A percentile compares a stretch with the other conserved stretches of the same genome.
Evolutionary conservation across 2,797 vertebrate species (phyloP).

Genomic region (Xerus rutilus): DNA sequence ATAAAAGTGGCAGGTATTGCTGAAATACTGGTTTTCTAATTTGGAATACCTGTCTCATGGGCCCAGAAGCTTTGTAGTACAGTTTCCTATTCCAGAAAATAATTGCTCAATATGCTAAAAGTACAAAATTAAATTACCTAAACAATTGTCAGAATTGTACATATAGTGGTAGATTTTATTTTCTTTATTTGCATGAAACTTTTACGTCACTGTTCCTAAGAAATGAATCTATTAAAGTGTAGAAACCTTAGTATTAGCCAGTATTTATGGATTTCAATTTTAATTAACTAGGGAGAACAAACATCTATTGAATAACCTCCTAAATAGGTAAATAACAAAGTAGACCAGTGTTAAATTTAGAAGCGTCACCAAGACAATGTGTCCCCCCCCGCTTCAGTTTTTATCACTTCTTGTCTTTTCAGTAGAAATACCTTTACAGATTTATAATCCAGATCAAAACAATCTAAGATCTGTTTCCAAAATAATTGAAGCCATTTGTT

Average conservation of each 20-base stretch:
- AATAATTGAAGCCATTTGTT: not conserved
- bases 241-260: slow-evolving; percentile 77
- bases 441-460: not conserved
- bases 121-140: slow-evolving; percentile 51
- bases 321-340: slow-evolving; percentile 8
- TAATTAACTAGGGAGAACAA: slow-evolving; percentile 73
- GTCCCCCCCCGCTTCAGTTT: not conserved
- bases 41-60: not conserved
- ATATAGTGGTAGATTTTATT: not conserved
- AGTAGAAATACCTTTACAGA: not conserved
- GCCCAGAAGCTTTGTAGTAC: not conserved
- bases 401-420: not conserved
- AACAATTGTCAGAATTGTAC: slow-evolving; percentile 9
- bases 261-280: slow-evolving; percentile 76
- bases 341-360: not conserved
- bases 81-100: slow-evolving; percentile 46
- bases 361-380: not conserved
- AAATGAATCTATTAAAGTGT: slow-evolving; percentile 54
- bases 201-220: not conserved
- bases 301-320: not conserved
- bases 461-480: not conserved
- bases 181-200: slow-evolving; percentile 32
- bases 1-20: not conserved
- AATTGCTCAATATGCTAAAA: slow-evolving; percentile 52
- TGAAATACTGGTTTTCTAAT: slow-evolving; percentile 61